Evolutionary conservation across 1,140 invertebrate genomes (phyloP), one percentile per base, ranked within the genome.

Genomic region (Zaprionus lachaisei): DNA sequence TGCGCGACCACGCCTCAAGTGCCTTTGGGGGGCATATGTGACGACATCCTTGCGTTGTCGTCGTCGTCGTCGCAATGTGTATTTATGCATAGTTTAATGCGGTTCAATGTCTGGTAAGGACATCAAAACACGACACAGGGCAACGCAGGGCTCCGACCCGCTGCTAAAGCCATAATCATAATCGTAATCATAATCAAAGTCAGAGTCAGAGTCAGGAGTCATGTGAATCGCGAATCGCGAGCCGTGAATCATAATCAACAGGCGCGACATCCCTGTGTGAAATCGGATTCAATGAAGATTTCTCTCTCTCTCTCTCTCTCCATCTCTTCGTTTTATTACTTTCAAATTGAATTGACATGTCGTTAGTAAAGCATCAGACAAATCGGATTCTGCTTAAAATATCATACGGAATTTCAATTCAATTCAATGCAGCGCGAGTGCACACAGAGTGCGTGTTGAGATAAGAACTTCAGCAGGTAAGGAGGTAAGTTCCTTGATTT

Each of bases 21-120:
- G 70, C 70, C 75, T 80, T 65, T 74, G 76, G 77, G 80, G 80
- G 60, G 81, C 83, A 89, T 87, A 87, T 89, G 84, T 75, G 73
- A 72, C 56, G 82, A 85, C 56, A 51, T 24, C 9, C 17, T 51
- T 20, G 47, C 20, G 47, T 22, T 12, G 41, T 47, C 26, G 37
- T 15, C 34, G 57, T 49, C 77, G 64, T 64, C 83, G 72, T 72
- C 70, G 83, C 84, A 89, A 87, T 87, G 83, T 87, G 84, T 87
- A 87, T 87, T 87, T 87, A 87, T 87, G 84, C 84, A 90, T 81
- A 89, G 84, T 90, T 87, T 87, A 87, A 89, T 89, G 84, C 84
- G 84, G 84, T 89, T 89, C 84, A 89, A 89, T 90, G 84, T 89
- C 84, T 89, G 84, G 79, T 90, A 89, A 89, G 79, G 84, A 89